Conservation (phyloP, 1,140 invertebrate species). For the Ceratina australensis region DNA sequence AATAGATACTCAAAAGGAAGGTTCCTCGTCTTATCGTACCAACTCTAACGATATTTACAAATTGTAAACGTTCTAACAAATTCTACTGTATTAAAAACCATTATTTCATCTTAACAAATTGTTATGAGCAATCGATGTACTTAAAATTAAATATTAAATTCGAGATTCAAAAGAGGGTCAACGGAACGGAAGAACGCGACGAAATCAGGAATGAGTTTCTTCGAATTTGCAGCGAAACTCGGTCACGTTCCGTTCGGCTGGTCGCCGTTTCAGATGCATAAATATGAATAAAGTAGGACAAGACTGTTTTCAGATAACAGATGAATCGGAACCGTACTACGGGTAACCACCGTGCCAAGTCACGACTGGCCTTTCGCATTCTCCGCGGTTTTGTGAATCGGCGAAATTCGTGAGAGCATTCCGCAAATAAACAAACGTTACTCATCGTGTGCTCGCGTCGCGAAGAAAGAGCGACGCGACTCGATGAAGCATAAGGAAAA, state of each 20-base stretch:
- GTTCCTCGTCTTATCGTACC: conserved; percentile 9
- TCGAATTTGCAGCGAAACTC: conserved; percentile 13
- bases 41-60: not conserved
- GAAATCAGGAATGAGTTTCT: not conserved
- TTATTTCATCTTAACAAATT: not conserved
- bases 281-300: conserved; percentile 39
- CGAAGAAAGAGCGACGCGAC: no score
- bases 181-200: not conserved
- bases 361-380: not conserved
- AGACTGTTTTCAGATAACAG: conserved; percentile 30
- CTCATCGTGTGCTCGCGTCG: no score
- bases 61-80: not conserved
- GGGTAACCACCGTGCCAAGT: conserved; percentile 15
- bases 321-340: conserved; percentile 30
- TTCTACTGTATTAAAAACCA: no score
- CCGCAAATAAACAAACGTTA: not conserved
- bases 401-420: not conserved
- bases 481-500: no score
- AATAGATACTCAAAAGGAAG: conserved; percentile 11
- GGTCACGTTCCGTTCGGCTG: not conserved
- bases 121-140: not conserved
- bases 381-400: conserved; percentile 12
- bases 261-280: conserved; percentile 30
- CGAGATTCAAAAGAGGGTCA: not conserved
- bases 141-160: not conserved